Base-by-base conservation (phyloP, 1,140 invertebrate species). In the Oreohelix idahoensis region DNA sequence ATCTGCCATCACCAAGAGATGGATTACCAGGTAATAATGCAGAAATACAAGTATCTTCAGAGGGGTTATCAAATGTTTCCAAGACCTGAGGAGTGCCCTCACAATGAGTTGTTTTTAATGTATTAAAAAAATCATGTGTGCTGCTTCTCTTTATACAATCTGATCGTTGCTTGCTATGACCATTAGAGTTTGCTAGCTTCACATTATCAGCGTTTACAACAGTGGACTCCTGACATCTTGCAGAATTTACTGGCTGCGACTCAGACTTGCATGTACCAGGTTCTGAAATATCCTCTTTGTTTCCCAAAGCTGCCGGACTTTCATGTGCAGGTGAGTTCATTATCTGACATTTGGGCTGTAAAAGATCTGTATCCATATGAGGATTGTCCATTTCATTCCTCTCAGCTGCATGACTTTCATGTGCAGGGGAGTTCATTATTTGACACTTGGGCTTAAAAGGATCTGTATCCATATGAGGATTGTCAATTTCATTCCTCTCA, bases 381-480 rank as follows among this genome's bases (percentile, higher is more conserved):
- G 8, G 29, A 26, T 58, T 20, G 1, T 66, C 29, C 1, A 8
- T n/a, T 10, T 66, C 63, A 32, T 66, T 58, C 15, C 42, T 58
- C 2, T 2, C 10, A 15, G 71, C 20, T 29, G 32, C n/a, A 2
- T 29, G 11, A 13, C 4, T 2, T 11, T 49, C 39, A 49, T 10
- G 11, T 1, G 39, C 51, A 26, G 77, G 77, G 26, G 77, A 79
- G 38, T 79, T 79, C 17, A 45, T 5, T 29, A 79, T 5, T 53
- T 79, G 51, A 42, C 1, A 1, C 66, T 79, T 79, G 49, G 77
- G 5, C 53, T 63, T 79, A 29, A 79, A 79, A 36, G 77, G 77
- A 66, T 79, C 63, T 26, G 38, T 32, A 51, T 39, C 36, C 73
- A 36, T 42, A 36, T 20, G 11, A 15, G 2, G n/a, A n/a, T n/a